phyloP scores from a whole-genome alignment of 2,888 invertebrate genomes.

The Drosophila anomelani region DNA sequence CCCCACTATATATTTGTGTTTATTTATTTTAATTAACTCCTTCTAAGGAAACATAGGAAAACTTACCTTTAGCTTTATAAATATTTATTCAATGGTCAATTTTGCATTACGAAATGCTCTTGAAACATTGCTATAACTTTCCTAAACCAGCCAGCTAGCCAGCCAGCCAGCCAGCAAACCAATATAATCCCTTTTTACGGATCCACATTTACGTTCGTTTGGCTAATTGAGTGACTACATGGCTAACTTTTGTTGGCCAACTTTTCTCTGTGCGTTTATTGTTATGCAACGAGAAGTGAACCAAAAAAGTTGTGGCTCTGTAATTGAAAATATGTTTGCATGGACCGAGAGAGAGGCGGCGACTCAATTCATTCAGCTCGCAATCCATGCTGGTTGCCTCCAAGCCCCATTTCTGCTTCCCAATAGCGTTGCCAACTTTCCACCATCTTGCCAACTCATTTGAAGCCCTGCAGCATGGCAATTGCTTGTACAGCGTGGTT shows the following conservation, averaged over 20 bases:
- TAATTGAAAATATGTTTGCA: conserved; percentile 74
- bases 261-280: conserved; percentile 30
- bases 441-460: conserved; percentile 47
- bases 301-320: conserved; percentile 50
- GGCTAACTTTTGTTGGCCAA: conserved; percentile 51
- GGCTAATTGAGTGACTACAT: conserved; percentile 44
- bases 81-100: background rate
- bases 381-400: conserved; percentile 20
- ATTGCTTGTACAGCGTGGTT: conserved; percentile 40
- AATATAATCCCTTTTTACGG: conserved; percentile 24
- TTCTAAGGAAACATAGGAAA: no score
- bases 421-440: conserved; percentile 32
- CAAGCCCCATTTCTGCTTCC: background rate
- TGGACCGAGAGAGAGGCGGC: conserved; percentile 22
- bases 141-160: background rate
- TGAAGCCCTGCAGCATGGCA: conserved; percentile 33
- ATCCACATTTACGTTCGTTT: conserved; percentile 36
- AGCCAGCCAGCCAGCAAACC: background rate
- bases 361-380: conserved; percentile 36
- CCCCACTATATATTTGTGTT: no score
- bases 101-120: conserved; percentile 13
- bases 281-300: conserved; percentile 41
- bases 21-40: no score
- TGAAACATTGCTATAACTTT: conserved; percentile 20
- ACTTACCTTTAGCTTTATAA: background rate